Evolutionary conservation across 37 sponge, comb jelly and placozoan genomes (phyloP), one percentile per base, ranked within the genome.

Genomic region (Cladorhizidae sp.): DNA sequence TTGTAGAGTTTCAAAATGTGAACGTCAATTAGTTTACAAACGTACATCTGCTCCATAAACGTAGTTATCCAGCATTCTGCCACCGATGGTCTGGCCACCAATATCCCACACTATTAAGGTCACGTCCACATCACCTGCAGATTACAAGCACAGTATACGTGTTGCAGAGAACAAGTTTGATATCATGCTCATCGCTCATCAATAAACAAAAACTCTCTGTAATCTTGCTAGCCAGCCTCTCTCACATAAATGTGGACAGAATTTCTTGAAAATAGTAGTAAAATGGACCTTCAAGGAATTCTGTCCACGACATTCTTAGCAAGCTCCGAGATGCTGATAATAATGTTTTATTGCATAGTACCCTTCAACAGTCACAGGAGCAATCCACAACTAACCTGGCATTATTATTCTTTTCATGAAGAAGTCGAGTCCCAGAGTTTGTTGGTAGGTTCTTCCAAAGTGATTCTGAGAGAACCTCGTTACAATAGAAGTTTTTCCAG

Each of bases 51-150:
- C 91, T 65, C 98, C 98, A 56, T 85, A 87, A 7, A 98, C 73
- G 84, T 98, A 98, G 79, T 91, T 95, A 29, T 93, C 86, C 74
- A 98, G 86, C 98, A 98, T 98, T 40, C 78, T 77, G 22, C 99
- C 99, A 17, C 99, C 99, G 23, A 98, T 75, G 0, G 95, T 85
- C 65, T 96, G 99, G 0, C 99, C 99, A 15, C 99, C 99, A 68
- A 96, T 98, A 77, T 96, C 99, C 99, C 99, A 96, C 33, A 98
- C 94, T 74, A 93, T 96, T 22, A 98, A 80, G 0, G 96, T 76
- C 8, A 95, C 95, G 38, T 95, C 74, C 18, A 72, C 78, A 58
- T 80, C 85, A 61, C 90, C 93, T 93, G 72, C 58, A 79, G n/a
- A n/a, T n/a, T n/a, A n/a, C n/a, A n/a, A n/a, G n/a, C n/a, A n/a